phyloP scores from a whole-genome alignment of 2,888 invertebrate genomes.

The Parnassius smintheus region DNA sequence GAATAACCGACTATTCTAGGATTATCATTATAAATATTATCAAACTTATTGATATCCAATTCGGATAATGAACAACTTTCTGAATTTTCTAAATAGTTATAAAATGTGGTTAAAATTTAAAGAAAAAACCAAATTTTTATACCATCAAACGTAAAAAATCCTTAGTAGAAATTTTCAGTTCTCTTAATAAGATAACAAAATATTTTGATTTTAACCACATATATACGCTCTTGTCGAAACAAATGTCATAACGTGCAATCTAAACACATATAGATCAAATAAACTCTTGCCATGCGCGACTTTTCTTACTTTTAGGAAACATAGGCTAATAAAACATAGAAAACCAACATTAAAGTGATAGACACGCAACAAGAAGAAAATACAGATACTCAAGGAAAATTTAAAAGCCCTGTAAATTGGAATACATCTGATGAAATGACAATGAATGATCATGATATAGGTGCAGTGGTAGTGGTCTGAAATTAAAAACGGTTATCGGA shows the following conservation, averaged over 20 bases:
- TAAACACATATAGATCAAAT: constrained; percentile 73
- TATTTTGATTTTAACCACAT: constrained; percentile 48
- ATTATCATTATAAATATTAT: constrained; percentile 11
- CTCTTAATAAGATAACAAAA: neutral
- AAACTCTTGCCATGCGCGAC: constrained; percentile 74
- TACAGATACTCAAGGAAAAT: constrained; percentile 52
- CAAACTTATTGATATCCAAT: neutral
- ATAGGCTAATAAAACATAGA: constrained; percentile 59
- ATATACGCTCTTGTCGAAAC: constrained; percentile 60
- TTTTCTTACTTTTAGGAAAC: constrained; percentile 43
- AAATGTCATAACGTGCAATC: constrained; percentile 74
- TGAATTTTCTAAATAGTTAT: too few species aligned
- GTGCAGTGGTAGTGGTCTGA: constrained; percentile 49
- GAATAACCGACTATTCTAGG: constrained; percentile 57
- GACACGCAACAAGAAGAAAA: constrained; percentile 31
- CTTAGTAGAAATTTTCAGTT: too few species aligned
- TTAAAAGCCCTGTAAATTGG: constrained; percentile 52
- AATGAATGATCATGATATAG: constrained; percentile 60
- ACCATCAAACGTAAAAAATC: too few species aligned
- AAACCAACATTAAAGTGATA: constrained; percentile 56
- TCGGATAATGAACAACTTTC: neutral
- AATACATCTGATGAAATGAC: constrained; percentile 53
- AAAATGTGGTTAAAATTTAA: too few species aligned
- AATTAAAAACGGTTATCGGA: constrained; percentile 44
- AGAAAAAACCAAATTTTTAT: too few species aligned